Evolutionary conservation across 1,140 invertebrate species (phyloP).

Genomic region (Drosophila guanche): DNA sequence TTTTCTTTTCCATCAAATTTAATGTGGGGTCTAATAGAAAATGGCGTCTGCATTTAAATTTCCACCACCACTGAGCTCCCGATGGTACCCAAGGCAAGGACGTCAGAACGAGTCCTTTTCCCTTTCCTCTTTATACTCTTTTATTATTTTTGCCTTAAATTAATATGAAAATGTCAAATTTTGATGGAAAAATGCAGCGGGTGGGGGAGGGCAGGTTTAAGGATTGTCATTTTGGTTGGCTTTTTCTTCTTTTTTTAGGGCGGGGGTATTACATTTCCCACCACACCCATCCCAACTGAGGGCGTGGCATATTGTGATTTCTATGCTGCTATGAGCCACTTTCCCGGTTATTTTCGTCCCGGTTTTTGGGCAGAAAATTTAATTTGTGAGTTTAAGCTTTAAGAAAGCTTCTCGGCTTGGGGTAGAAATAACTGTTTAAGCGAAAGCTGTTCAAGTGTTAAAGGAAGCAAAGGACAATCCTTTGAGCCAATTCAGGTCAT

Average conservation of each 20-base stretch:
- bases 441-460: too few relatives aligned
- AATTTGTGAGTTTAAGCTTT: conserved; percentile 2
- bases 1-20: conserved; percentile 64
- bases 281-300: not conserved
- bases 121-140: conserved; percentile 9
- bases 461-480: too few relatives aligned
- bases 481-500: not conserved
- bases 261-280: not conserved
- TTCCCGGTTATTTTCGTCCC: not conserved
- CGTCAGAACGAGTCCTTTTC: conserved; percentile 29
- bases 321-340: not conserved
- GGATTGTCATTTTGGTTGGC: conserved; percentile 14
- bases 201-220: not conserved
- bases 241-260: conserved; percentile 2
- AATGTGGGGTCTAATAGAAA: conserved; percentile 77
- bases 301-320: conserved; percentile 26
- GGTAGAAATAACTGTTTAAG: too few relatives aligned
- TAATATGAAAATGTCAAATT: conserved; percentile 53
- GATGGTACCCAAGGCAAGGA: conserved; percentile 38
- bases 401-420: not conserved
- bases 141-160: conserved; percentile 38
- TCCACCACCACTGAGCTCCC: conserved; percentile 1
- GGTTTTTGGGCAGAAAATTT: conserved; percentile 1
- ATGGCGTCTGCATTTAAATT: conserved; percentile 81
- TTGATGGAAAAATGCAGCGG: conserved; percentile 6